phyloP scores from a whole-genome alignment of 2,888 invertebrate genomes.

The Drosophila yooni region DNA sequence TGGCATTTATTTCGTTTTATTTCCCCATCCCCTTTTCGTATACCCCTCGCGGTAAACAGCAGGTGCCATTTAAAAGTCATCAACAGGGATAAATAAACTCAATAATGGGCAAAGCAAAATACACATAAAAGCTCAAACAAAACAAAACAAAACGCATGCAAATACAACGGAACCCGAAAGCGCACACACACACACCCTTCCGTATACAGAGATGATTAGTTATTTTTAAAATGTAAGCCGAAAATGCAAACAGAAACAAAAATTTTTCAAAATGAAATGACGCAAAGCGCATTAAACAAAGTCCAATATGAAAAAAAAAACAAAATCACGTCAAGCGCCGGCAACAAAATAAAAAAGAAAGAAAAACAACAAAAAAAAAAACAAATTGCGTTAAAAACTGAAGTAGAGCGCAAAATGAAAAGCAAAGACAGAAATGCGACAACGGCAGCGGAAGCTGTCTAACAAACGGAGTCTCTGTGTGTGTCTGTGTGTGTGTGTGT shows the following conservation, averaged over 20 bases:
- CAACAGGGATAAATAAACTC: constrained; percentile 72
- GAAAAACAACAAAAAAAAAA: constrained; percentile 32
- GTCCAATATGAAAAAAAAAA: constrained; percentile 44
- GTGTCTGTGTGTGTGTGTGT: constrained; percentile 24
- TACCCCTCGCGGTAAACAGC: constrained; percentile 26
- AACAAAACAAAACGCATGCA: constrained; percentile 59
- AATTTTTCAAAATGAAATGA: constrained; percentile 70
- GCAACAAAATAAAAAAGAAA: constrained; percentile 31
- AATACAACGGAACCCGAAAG: constrained; percentile 58
- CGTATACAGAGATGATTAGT: constrained; percentile 46
- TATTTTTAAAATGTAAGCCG: constrained; percentile 69
- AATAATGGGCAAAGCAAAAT: constrained; percentile 66
- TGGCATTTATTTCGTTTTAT: constrained; percentile 41
- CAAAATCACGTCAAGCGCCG: constrained; percentile 57
- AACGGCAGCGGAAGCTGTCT: constrained; percentile 68
- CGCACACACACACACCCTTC: constrained; percentile 1
- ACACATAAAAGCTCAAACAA: constrained; percentile 44
- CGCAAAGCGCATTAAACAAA: constrained; percentile 76
- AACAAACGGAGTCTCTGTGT: constrained; percentile 50
- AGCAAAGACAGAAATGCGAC: constrained; percentile 50
- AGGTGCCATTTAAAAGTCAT: constrained; percentile 78
- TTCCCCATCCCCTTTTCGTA: background rate
- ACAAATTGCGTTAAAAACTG: constrained; percentile 58
- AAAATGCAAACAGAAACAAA: constrained; percentile 60
- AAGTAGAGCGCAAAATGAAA: constrained; percentile 61